Percentiles rank a stretch among this genome's conserved stretches.
These are phyloP conservation scores for Mesembrinibis cayennensis DNA, from an alignment of 2,113 vertebrate species.

Conservation along the genomic window DNA sequence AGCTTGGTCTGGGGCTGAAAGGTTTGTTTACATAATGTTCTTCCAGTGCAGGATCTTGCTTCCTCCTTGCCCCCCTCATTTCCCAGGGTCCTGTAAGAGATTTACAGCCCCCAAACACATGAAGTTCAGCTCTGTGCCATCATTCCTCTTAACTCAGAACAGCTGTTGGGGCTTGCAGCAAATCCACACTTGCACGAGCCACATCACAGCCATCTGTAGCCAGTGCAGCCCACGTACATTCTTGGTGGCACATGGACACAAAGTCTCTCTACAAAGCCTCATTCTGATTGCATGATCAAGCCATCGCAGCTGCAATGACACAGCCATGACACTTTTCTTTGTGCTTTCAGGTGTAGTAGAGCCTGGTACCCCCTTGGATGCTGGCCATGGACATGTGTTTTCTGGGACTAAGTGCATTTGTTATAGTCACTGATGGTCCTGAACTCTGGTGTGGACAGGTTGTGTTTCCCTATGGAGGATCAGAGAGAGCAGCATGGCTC, in stretches of 20 bases:
- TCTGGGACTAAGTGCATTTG: not conserved
- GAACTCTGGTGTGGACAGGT: not conserved
- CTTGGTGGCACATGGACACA: not conserved
- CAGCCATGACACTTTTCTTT: not conserved
- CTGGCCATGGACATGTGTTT: not conserved
- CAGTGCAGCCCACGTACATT: fast-evolving
- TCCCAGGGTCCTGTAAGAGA: not conserved
- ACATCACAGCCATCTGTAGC: not conserved
- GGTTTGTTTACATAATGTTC: not conserved
- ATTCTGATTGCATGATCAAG: not conserved
- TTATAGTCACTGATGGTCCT: not conserved
- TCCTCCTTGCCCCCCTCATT: not conserved
- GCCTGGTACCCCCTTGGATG: not conserved
- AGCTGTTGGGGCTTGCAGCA: not conserved
- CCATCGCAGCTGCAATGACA: not conserved
- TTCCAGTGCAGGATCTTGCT: not conserved
- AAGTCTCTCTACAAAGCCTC: not conserved
- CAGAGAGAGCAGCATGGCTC: not conserved
- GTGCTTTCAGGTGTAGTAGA: not conserved
- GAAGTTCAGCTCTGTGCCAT: not conserved
- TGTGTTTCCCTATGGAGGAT: not conserved
- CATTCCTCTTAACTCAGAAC: not conserved
- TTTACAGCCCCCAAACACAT: not conserved
- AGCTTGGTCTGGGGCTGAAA: not conserved
- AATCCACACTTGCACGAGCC: not conserved